Base-by-base conservation (phyloP, 2,113 vertebrate species). In the Misgurnus anguillicaudatus region DNA sequence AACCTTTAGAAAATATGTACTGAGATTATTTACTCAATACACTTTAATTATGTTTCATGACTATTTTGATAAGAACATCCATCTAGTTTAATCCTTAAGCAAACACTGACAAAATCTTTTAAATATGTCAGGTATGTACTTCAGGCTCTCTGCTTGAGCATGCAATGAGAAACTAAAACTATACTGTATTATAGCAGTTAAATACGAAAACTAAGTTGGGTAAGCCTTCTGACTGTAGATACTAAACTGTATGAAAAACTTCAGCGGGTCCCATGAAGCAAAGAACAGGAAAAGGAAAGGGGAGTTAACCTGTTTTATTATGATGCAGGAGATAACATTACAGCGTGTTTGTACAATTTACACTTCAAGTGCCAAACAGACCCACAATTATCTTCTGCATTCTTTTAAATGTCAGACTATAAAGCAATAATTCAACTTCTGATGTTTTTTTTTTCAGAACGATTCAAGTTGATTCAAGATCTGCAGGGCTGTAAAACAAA, bases 281-380 rank as follows among this genome's bases (percentile, higher is more conserved):
- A 48, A 61, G 21, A 71, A 81, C 80, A 81, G 80, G 80, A 81
- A 81, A 65, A 38, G 80, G 80, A 63, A 77, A 21, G 7, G 39
- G 57, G 69, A 42, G 68, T 65, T 17, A 17, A 51, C 68, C 55
- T 70, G 51, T 70, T 65, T 75, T 65, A 77, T 53, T 55, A 39
- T 11, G 60, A 64, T 60, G 19, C 21, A 14, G 14, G 31, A 38
- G 60, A 70, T 64, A 21, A 69, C 24, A 31, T 31, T 31, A 31
- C 48, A 45, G 58, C 16, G 19, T 83, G 66, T 64, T 70, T 60
- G 47, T 51, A 38, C 31, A 19, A 42, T 76, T 76, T 38, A 13
- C 55, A 53, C 53, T 51, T 9, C 16, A 41, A 75, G 24, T 58
- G 60, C 48, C 61, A 55, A 39, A 2, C 24, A 65, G 47, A 17